Conservation (phyloP, 2,888 invertebrate species). For the Polydrusus pterygomalis region DNA sequence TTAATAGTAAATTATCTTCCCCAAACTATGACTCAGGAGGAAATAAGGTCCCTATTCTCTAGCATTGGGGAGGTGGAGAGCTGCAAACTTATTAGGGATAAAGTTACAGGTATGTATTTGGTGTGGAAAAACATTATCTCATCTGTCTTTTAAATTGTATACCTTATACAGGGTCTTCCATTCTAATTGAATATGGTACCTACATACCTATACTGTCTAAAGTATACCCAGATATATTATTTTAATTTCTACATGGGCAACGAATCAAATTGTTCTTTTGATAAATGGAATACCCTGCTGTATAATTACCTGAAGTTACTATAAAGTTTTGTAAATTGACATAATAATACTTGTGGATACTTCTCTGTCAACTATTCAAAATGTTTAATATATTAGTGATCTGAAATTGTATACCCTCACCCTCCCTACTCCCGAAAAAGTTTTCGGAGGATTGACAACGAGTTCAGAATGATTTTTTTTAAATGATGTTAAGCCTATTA, state of each 20-base stretch:
- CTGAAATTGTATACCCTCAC: not conserved
- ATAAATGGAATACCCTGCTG: slow-evolving; percentile 14
- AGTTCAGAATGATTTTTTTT: not conserved
- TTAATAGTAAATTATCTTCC: slow-evolving; percentile 97
- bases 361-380: not conserved
- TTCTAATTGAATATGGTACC: not conserved
- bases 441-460: not conserved
- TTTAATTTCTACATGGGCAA: no score
- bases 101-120: slow-evolving; percentile 86
- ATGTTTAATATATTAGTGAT: not conserved
- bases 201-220: not conserved
- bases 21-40: slow-evolving; percentile 99
- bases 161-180: not conserved
- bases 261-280: not conserved
- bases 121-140: not conserved
- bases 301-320: slow-evolving; percentile 3
- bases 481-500: not conserved
- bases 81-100: slow-evolving; percentile 99
- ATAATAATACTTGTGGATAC: not conserved
- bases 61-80: slow-evolving; percentile 99
- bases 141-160: not conserved
- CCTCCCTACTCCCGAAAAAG: not conserved
- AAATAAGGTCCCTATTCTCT: slow-evolving; percentile 97
- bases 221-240: no score
- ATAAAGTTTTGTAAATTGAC: slow-evolving; percentile 5